A percentile compares a stretch with the other conserved stretches of the same genome.
Evolutionary conservation across 2,113 vertebrate species (phyloP).

Genomic region (Pampusana beccarii): DNA sequence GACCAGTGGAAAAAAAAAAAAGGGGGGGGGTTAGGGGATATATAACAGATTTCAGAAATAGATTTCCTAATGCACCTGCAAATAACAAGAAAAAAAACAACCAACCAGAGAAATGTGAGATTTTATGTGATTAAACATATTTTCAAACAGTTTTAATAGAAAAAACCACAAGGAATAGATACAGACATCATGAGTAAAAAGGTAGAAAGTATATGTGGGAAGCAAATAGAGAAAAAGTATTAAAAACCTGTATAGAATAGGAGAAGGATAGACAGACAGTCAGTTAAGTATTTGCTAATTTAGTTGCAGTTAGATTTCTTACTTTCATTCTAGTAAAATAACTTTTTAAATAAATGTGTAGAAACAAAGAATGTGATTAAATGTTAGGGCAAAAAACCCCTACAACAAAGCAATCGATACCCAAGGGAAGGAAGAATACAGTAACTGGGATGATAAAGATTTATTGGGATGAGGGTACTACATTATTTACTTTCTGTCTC

Average conservation of each 20-base stretch:
- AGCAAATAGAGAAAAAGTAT: too few relatives aligned
- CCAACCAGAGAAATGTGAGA: not conserved
- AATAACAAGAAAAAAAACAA: not conserved
- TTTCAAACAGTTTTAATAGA: not conserved
- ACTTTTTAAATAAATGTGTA: not conserved
- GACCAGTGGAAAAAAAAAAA: not conserved
- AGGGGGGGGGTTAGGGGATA: not conserved
- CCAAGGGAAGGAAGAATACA: not conserved
- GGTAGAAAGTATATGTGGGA: not conserved
- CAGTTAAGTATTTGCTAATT: not conserved
- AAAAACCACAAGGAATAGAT: not conserved
- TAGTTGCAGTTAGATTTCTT: not conserved
- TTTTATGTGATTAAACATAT: not conserved
- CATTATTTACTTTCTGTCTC: conserved; percentile 23
- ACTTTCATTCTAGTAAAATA: not conserved
- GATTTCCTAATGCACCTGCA: not conserved
- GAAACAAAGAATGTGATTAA: not conserved
- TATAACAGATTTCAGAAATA: not conserved
- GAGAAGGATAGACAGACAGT: not conserved
- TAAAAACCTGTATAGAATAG: not conserved
- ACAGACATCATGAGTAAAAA: not conserved
- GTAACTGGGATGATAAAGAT: not conserved
- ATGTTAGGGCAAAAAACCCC: not conserved
- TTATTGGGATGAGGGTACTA: not conserved
- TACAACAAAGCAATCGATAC: not conserved